These are phyloP conservation scores for Aspidiotus rigidus DNA, from an alignment of 2,888 invertebrate genomes.

Conservation along the genomic window DNA sequence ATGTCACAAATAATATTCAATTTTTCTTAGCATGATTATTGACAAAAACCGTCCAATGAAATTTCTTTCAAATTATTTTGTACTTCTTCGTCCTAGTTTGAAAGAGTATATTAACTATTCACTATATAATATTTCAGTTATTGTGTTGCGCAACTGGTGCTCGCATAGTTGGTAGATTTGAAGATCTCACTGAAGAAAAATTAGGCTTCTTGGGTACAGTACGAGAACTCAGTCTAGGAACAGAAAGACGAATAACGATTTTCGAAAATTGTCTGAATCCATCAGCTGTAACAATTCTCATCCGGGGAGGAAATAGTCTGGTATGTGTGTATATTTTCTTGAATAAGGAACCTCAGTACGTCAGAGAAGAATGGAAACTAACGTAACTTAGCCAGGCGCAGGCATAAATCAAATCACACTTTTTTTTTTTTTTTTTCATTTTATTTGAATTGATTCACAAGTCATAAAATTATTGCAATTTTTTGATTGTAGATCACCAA, in stretches of 20 bases:
- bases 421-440: not conserved
- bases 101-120: too few relatives aligned
- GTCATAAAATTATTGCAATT: too few relatives aligned
- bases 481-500: too few relatives aligned
- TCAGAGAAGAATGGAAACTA: not conserved
- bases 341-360: not conserved
- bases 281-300: constrained; percentile 89
- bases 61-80: too few relatives aligned
- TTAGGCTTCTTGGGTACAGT: constrained; percentile 88
- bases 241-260: constrained; percentile 92
- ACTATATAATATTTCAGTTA: constrained; percentile 47
- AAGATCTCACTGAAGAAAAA: constrained; percentile 86
- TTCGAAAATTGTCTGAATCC: constrained; percentile 97
- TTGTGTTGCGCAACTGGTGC: constrained; percentile 99
- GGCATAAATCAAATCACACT: not conserved
- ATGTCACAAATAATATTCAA: too few relatives aligned
- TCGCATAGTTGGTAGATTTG: constrained; percentile 93
- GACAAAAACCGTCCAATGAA: too few relatives aligned
- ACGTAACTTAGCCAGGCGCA: not conserved
- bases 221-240: constrained; percentile 87
- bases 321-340: constrained; percentile 45
- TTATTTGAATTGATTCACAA: too few relatives aligned
- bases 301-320: constrained; percentile 83
- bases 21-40: too few relatives aligned
- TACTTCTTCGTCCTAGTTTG: too few relatives aligned